Evolutionary conservation across 2,888 invertebrate species (phyloP).

Genomic region (Ormyrus pomaceus): DNA sequence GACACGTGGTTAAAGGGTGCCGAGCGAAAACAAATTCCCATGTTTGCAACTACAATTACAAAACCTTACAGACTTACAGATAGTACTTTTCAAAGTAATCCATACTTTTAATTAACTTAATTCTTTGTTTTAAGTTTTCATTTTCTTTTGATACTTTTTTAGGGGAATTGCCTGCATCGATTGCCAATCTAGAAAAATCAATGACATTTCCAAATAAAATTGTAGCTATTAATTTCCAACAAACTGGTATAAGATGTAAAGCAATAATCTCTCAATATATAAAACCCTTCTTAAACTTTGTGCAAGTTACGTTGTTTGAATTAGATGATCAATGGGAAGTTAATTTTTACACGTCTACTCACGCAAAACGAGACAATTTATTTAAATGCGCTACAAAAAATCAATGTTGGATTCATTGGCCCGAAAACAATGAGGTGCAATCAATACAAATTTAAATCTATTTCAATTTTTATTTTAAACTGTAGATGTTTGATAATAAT

Average conservation of each 20-base stretch:
- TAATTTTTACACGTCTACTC: conserved; percentile 64
- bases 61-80: conserved; percentile 68
- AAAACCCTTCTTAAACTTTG: conserved; percentile 66
- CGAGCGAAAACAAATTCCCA: conserved; percentile 70
- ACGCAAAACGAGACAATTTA: conserved; percentile 63
- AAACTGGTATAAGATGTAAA: conserved; percentile 59
- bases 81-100: conserved; percentile 60
- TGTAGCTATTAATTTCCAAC: conserved; percentile 62
- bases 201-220: conserved; percentile 60
- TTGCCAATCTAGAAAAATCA: conserved; percentile 60
- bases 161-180: conserved; percentile 58
- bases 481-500: conserved; percentile 7
- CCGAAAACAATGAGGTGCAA: conserved; percentile 62
- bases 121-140: too few relatives aligned
- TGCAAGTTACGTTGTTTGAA: conserved; percentile 60
- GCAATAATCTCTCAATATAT: conserved; percentile 60
- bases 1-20: conserved; percentile 66
- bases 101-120: not conserved
- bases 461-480: not conserved
- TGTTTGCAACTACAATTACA: conserved; percentile 66
- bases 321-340: conserved; percentile 59
- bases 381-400: conserved; percentile 60
- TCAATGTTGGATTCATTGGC: conserved; percentile 67
- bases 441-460: not conserved
- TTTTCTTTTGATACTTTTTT: conserved; percentile 27